Evolutionary conservation across 2,888 invertebrate species (phyloP).

Genomic region (Temnothorax ravouxi): DNA sequence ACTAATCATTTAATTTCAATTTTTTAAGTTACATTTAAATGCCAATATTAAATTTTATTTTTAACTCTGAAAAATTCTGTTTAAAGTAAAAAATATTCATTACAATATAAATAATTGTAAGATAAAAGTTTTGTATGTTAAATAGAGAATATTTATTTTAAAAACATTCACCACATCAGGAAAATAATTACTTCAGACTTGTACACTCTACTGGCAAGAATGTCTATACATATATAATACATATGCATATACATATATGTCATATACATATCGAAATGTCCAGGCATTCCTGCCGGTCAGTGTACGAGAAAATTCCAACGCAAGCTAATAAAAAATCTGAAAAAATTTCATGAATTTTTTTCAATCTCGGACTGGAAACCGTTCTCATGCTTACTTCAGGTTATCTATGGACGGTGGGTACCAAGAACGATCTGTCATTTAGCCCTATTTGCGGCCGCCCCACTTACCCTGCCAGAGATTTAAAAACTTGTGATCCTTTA

Average conservation of each 20-base stretch:
- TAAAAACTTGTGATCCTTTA: slow-evolving; percentile 36
- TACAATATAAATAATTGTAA: not conserved
- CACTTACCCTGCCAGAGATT: slow-evolving; percentile 53
- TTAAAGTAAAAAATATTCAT: not conserved
- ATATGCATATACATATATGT: too few species aligned
- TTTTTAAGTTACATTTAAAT: not conserved
- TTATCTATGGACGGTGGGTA: slow-evolving; percentile 58
- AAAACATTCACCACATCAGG: not conserved
- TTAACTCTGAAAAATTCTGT: not conserved
- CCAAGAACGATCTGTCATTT: slow-evolving; percentile 43
- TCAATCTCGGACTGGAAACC: slow-evolving; percentile 13
- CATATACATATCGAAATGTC: too few species aligned
- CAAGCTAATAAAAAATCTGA: not conserved
- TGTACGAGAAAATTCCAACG: not conserved
- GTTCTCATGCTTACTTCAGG: slow-evolving; percentile 42
- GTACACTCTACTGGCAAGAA: not conserved
- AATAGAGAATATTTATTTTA: not conserved
- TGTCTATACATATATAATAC: too few species aligned
- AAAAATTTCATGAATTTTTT: slow-evolving; percentile 12
- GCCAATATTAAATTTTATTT: not conserved
- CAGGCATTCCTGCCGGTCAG: too few species aligned
- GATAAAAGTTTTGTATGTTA: not conserved
- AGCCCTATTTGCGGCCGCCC: not conserved
- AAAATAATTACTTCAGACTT: not conserved
- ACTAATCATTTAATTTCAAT: not conserved